Evolutionary conservation across 1,140 invertebrate genomes (phyloP).

Genomic region (Bombus superbus): DNA sequence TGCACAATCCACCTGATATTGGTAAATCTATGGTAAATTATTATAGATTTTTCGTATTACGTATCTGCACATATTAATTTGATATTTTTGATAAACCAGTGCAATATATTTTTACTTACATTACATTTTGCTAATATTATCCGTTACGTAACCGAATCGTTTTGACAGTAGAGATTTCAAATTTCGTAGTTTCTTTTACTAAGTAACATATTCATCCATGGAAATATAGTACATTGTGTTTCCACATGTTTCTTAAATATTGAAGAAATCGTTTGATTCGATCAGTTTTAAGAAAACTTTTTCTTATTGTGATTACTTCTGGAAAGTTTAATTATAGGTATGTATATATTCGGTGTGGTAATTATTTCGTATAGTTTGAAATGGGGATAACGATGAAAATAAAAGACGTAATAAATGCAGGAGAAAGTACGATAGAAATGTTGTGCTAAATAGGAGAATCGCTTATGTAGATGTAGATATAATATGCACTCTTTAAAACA

Average conservation of each 20-base stretch:
- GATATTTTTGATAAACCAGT: too few species aligned
- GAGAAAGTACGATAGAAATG: conserved; percentile 29
- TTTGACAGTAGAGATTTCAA: too few species aligned
- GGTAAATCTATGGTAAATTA: too few species aligned
- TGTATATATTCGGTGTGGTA: background rate
- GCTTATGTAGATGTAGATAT: background rate
- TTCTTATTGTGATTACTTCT: background rate
- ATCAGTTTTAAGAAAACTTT: background rate
- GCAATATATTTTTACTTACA: too few species aligned
- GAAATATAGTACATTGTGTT: background rate
- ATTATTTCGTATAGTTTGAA: conserved; percentile 8
- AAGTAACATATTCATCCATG: too few species aligned
- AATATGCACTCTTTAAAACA: too few species aligned
- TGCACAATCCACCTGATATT: too few species aligned
- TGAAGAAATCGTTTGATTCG: background rate
- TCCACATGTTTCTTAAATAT: background rate
- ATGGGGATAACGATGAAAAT: background rate
- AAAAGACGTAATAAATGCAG: conserved; percentile 12
- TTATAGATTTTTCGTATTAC: too few species aligned
- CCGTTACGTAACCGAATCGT: too few species aligned
- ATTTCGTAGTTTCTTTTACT: too few species aligned
- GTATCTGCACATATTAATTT: too few species aligned
- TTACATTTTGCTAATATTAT: too few species aligned
- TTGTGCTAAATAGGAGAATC: background rate
- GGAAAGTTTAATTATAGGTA: conserved; percentile 23